Percentiles rank a stretch among this genome's conserved stretches.
These are phyloP conservation scores for Peribatodes rhomboidaria DNA, from an alignment of 2,888 invertebrate genomes.

Conservation along the genomic window DNA sequence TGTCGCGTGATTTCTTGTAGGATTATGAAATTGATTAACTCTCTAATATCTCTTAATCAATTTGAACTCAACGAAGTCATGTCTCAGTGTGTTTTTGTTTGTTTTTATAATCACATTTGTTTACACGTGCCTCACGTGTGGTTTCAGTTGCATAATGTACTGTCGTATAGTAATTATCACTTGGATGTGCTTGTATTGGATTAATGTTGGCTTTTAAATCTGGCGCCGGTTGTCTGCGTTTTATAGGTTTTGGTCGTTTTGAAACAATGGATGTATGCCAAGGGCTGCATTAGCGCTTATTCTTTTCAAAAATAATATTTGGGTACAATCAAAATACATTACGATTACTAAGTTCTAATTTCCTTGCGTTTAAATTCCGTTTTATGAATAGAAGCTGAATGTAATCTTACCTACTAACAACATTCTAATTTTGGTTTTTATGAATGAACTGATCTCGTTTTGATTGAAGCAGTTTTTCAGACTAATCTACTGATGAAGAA, in stretches of 20 bases:
- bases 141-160: constrained; percentile 53
- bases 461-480: too few species aligned
- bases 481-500: too few species aligned
- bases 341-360: neutral
- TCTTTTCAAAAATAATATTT: neutral
- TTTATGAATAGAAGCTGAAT: too few species aligned
- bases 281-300: constrained; percentile 10
- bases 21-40: constrained; percentile 62
- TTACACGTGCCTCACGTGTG: constrained; percentile 48
- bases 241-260: constrained; percentile 22
- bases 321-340: neutral
- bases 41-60: constrained; percentile 72
- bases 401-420: too few species aligned
- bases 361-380: neutral
- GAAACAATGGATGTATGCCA: constrained; percentile 27
- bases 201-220: constrained; percentile 42
- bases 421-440: too few species aligned
- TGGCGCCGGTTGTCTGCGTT: constrained; percentile 38
- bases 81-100: constrained; percentile 62
- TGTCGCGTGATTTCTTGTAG: neutral
- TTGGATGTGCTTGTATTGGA: constrained; percentile 41
- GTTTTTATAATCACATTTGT: constrained; percentile 61
- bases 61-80: constrained; percentile 70
- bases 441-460: too few species aligned
- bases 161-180: constrained; percentile 62